Percentiles rank a stretch among this genome's conserved stretches.
Conservation (phyloP, 2,888 invertebrate species). For the Eupithecia insigniata region DNA sequence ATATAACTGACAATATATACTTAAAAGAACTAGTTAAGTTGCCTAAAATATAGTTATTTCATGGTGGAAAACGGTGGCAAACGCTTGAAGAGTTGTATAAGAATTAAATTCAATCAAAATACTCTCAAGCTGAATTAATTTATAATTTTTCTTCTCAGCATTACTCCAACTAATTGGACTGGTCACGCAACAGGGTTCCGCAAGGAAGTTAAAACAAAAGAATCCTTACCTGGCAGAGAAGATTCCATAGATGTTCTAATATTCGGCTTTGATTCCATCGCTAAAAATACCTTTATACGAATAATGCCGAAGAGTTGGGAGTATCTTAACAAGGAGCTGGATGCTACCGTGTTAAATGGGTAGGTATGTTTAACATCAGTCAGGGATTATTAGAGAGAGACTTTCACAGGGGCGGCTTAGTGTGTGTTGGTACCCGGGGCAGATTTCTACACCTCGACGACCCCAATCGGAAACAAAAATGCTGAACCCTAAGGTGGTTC, state of each 20-base stretch:
- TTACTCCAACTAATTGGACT: conserved; percentile 59
- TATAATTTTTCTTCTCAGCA: conserved; percentile 45
- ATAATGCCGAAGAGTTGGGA: conserved; percentile 90
- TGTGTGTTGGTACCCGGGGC: no score
- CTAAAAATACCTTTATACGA: conserved; percentile 91
- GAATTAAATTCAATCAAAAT: not conserved
- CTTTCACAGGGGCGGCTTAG: no score
- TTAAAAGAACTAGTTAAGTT: not conserved
- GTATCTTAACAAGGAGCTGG: conserved; percentile 86
- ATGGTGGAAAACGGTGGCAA: not conserved
- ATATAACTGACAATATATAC: no score
- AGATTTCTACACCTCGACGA: no score
- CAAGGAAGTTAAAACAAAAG: conserved; percentile 39
- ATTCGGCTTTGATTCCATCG: conserved; percentile 95
- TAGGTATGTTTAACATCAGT: conserved; percentile 58
- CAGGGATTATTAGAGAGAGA: not conserved
- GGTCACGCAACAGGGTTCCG: conserved; percentile 66
- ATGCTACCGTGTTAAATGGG: conserved; percentile 87
- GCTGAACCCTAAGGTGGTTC: no score
- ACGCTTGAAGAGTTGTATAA: not conserved
- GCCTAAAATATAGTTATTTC: not conserved
- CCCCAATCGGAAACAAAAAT: no score
- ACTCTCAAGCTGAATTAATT: no score
- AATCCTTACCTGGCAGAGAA: conserved; percentile 46
- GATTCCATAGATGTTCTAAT: conserved; percentile 87